phyloP scores from a whole-genome alignment of 1,140 invertebrate genomes.

The Scaptomyza graminum region DNA sequence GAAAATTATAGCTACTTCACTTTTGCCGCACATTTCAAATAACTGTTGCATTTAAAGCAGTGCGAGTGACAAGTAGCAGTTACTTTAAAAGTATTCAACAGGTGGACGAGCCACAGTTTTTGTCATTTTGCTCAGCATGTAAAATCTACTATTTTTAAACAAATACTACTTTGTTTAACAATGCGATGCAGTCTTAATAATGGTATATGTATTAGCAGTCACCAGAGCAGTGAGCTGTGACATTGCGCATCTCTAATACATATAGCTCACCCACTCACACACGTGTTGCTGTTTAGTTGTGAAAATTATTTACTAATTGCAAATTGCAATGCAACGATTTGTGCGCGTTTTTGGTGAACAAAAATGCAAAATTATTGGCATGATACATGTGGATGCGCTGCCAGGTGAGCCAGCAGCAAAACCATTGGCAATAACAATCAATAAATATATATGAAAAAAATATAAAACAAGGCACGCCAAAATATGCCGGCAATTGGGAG shows the following conservation, averaged over 20 bases:
- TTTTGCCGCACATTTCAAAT: neutral
- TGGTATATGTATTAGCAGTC: neutral
- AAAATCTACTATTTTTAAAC: too few species aligned
- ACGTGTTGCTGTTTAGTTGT: slow-evolving; percentile 9
- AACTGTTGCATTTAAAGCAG: neutral
- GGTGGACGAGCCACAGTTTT: neutral
- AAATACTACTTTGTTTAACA: too few species aligned
- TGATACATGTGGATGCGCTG: slow-evolving; percentile 89
- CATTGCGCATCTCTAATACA: slow-evolving; percentile 2
- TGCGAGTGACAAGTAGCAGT: neutral
- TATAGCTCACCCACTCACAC: slow-evolving; percentile 9
- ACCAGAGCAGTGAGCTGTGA: neutral
- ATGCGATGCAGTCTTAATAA: neutral
- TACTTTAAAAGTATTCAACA: neutral
- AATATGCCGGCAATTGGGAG: slow-evolving; percentile 66
- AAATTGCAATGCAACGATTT: slow-evolving; percentile 80
- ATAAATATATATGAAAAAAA: slow-evolving; percentile 1
- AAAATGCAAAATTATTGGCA: slow-evolving; percentile 87
- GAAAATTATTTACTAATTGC: neutral
- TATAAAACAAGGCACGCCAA: slow-evolving; percentile 66
- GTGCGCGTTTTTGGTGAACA: slow-evolving; percentile 78
- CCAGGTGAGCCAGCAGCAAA: slow-evolving; percentile 85
- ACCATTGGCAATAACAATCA: neutral
- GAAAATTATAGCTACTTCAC: too few species aligned
- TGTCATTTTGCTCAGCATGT: neutral